These are phyloP conservation scores for Cebidichthys violaceus DNA, from an alignment of 2,113 vertebrate genomes.

Conservation along the genomic window DNA sequence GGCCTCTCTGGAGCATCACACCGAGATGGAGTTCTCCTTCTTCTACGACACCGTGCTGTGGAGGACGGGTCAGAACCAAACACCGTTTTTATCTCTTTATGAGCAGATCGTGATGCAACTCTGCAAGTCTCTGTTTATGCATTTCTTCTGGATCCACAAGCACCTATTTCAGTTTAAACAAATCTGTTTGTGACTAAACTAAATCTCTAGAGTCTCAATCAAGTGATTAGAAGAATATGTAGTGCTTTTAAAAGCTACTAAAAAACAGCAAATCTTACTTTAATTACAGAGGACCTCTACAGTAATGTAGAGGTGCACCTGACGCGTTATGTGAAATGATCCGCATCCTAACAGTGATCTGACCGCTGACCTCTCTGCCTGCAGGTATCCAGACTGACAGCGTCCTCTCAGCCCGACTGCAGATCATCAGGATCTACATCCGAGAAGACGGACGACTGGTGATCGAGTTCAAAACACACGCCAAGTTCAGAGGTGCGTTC, in stretches of 20 bases:
- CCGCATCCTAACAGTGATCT: neutral
- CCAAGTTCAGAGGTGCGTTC: slow-evolving; percentile 94
- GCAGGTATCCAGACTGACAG: slow-evolving; percentile 98
- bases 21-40: slow-evolving; percentile 99
- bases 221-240: neutral
- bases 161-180: no score
- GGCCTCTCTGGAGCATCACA: slow-evolving; percentile 98
- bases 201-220: no score
- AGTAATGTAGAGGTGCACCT: neutral
- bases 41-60: slow-evolving; percentile 99
- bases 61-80: slow-evolving; percentile 88
- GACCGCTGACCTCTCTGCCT: neutral
- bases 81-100: neutral
- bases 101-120: neutral
- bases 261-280: neutral
- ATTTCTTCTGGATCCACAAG: neutral
- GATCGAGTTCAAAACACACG: slow-evolving; percentile 98
- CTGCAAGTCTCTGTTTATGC: neutral
- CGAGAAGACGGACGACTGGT: slow-evolving; percentile 95
- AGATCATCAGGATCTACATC: slow-evolving; percentile 98
- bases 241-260: neutral
- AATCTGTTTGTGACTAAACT: neutral
- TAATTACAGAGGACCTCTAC: no score
- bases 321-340: neutral
- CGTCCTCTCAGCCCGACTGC: slow-evolving; percentile 94